Evolutionary conservation across 2,888 invertebrate genomes (phyloP).

Genomic region (Geotrupes spiniger): DNA sequence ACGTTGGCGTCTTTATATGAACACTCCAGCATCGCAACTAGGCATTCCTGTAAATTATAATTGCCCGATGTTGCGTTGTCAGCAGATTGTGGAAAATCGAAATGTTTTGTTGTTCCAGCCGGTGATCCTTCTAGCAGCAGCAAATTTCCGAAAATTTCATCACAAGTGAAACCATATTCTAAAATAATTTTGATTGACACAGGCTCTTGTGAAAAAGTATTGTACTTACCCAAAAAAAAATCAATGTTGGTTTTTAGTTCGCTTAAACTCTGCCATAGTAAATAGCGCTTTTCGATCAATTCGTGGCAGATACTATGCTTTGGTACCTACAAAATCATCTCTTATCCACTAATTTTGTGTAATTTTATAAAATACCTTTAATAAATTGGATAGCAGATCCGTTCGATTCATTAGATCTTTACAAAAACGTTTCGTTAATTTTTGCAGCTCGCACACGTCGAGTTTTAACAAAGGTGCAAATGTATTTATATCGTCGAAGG

Average conservation of each 20-base stretch:
- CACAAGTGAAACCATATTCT: constrained; percentile 10
- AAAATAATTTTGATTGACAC: too few relatives aligned
- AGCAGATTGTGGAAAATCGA: too few relatives aligned
- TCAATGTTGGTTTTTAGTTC: constrained; percentile 10
- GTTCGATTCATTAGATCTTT: constrained; percentile 26
- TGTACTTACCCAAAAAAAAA: constrained; percentile 25
- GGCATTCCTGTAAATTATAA: background rate
- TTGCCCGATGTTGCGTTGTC: too few relatives aligned
- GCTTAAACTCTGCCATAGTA: constrained; percentile 24
- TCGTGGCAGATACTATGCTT: constrained; percentile 31
- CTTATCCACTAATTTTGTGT: background rate
- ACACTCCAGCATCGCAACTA: constrained; percentile 32
- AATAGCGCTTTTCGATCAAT: constrained; percentile 26
- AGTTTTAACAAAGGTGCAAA: constrained; percentile 34
- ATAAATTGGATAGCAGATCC: constrained; percentile 28
- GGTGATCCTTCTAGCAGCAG: constrained; percentile 35
- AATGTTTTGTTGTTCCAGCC: background rate
- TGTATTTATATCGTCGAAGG: constrained; percentile 34
- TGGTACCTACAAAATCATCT: constrained; percentile 33
- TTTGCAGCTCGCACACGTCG: constrained; percentile 22
- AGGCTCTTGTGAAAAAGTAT: too few relatives aligned
- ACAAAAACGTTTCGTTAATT: constrained; percentile 25
- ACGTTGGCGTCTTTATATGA: constrained; percentile 37
- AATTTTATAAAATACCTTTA: constrained; percentile 29
- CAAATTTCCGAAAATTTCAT: constrained; percentile 47